phyloP scores from a whole-genome alignment of 2,113 vertebrate species.

The Pipa parva region DNA sequence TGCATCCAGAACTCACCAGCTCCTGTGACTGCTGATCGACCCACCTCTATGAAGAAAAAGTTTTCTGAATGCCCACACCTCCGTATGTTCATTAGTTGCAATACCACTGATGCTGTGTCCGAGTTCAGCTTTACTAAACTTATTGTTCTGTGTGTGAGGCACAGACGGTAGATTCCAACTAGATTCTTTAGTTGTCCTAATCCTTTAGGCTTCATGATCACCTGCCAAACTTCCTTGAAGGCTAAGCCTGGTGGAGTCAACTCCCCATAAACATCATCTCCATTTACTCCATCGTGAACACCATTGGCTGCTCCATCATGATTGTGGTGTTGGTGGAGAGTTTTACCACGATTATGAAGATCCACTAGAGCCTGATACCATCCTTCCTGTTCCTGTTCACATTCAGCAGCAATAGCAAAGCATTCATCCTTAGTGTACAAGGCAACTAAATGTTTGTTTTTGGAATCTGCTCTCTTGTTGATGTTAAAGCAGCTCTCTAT shows the following conservation, averaged over 20 bases:
- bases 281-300: slow-evolving; percentile 48
- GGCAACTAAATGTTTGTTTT: slow-evolving; percentile 85
- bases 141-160: slow-evolving; percentile 84
- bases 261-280: slow-evolving; percentile 70
- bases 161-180: slow-evolving; percentile 86
- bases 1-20: slow-evolving; percentile 90
- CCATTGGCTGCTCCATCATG: slow-evolving; percentile 57
- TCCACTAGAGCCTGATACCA: slow-evolving; percentile 83
- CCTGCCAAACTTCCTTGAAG: slow-evolving; percentile 88
- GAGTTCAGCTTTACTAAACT: slow-evolving; percentile 87
- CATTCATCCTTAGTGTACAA: slow-evolving; percentile 86
- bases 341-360: slow-evolving; percentile 78
- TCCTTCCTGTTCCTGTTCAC: slow-evolving; percentile 78
- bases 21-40: slow-evolving; percentile 77
- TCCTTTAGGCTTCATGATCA: slow-evolving; percentile 86
- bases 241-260: slow-evolving; percentile 72
- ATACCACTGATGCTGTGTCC: slow-evolving; percentile 79
- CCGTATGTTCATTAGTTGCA: slow-evolving; percentile 85
- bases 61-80: slow-evolving; percentile 85
- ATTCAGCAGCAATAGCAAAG: slow-evolving; percentile 82
- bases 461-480: slow-evolving; percentile 87
- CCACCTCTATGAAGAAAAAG: slow-evolving; percentile 89
- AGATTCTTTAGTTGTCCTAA: slow-evolving; percentile 85
- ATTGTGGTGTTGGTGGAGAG: slow-evolving; percentile 60
- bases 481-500: slow-evolving; percentile 87